Evolutionary conservation across 1,140 invertebrate species (phyloP).

Genomic region (Calephelis virginiensis): DNA sequence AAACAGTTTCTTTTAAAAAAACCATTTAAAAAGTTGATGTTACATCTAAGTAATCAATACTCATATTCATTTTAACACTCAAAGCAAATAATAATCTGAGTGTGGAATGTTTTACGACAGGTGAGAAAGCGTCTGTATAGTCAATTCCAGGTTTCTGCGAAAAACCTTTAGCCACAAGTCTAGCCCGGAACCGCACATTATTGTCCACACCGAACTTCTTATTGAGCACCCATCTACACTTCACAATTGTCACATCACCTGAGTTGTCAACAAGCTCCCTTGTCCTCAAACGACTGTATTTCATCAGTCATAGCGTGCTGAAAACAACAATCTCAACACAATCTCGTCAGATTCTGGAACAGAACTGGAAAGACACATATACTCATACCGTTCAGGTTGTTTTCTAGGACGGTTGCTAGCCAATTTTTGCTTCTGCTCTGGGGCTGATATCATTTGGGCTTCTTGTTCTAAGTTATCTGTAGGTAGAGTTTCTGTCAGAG

Average conservation of each 20-base stretch:
- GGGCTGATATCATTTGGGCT: conserved; percentile 4
- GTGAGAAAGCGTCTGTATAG: conserved; percentile 23
- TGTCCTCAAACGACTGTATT: conserved; percentile 42
- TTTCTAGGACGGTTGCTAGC: conserved; percentile 18
- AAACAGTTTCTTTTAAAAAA: conserved; percentile 28
- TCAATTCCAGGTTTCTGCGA: conserved; percentile 26
- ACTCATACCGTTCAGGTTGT: conserved; percentile 26
- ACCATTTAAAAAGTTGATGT: conserved; percentile 29
- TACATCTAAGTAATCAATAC: conserved; percentile 28
- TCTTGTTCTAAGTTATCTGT: conserved; percentile 3
- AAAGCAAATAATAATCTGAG: conserved; percentile 30
- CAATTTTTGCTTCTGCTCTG: conserved; percentile 18
- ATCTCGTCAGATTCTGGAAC: conserved; percentile 20
- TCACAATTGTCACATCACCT: conserved; percentile 39
- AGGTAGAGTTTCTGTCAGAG: conserved; percentile 17
- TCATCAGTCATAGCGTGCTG: conserved; percentile 39
- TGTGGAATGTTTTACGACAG: conserved; percentile 26
- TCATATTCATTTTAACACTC: conserved; percentile 23
- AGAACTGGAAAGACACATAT: conserved; percentile 25
- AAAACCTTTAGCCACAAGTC: conserved; percentile 27
- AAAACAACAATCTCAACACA: conserved; percentile 19
- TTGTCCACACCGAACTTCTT: conserved; percentile 22
- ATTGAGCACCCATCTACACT: conserved; percentile 29
- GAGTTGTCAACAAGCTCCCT: conserved; percentile 50
- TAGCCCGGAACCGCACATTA: conserved; percentile 19